Base-by-base conservation (phyloP, 1,140 invertebrate genomes). In the Meloidogyne floridensis region DNA sequence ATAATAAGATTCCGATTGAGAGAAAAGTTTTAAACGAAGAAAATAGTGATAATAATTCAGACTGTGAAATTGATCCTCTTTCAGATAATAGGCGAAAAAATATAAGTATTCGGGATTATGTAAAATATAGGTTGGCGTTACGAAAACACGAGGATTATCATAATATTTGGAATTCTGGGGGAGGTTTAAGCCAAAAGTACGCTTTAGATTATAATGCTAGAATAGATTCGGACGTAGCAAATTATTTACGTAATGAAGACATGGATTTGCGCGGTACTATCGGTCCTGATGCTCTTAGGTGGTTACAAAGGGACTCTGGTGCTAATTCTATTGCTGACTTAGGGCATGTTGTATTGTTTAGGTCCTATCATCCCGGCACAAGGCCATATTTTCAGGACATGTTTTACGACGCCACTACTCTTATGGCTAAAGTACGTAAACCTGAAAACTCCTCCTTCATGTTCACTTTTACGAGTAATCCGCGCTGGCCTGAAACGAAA, bases 391-490 rank as follows among this genome's bases (percentile, higher is more conserved):
- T 74, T 6, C 72, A 74, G n/a, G 72, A 74, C 13, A 32, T 32
- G 32, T 32, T 32, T 32, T 32, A 32, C 32, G 32, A 32, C 32
- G 32, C 32, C 32, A 32, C 32, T 32, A 32, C 32, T 32, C 32
- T 32, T 32, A 32, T 32, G 32, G 32, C 32, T 32, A 32, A 32
- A 74, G 72, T 73, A 11, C 13, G 72, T 6, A 6, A 6, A 6
- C 72, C 72, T 15, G 13, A 53, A 15, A 74, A 74, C n/a, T 43
- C 72, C 47, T 74, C 43, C n/a, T 74, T 74, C n/a, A 74, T 74
- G 72, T 18, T 74, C 2, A 74, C 72, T 4, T 74, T 43, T 43
- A 74, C 72, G 11, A 47, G 72, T 53, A 74, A 74, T 6, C 72
- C 72, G 15, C n/a, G n/a, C 15, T 74, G 72, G 72, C 72, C 72